Base-by-base conservation (phyloP, 2,888 invertebrate species). In the Napeogenes inachia region DNA sequence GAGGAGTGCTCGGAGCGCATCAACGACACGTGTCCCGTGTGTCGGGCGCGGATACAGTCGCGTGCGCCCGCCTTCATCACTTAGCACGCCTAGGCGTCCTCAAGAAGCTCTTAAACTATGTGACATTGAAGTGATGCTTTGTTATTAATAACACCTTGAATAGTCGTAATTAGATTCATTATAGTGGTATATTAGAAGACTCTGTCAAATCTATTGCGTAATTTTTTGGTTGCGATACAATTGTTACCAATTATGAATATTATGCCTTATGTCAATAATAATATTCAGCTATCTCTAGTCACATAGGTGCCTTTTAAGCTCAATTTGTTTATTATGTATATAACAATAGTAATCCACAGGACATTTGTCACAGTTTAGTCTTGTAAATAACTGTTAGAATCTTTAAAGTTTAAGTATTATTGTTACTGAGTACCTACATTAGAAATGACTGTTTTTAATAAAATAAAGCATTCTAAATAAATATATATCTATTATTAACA, bases 1-100 rank as follows among this genome's bases (percentile, higher is more conserved):
- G 95, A 95, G 80, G 96, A 97, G 80, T 98, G 98, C 79, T 93
- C 93, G 1, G 93, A 94, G 67, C 93, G 93, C 75, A 94, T 97
- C 63, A 88, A 85, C 13, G 91, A 92, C 64, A 83, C 83, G 58
- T 98, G 98, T 75, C 98, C 98, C 0, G 92, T 97, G 42, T 98
- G 98, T 82, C 91, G 97, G 70, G 89, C 92, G 69, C 76, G 78
- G 65, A 95, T 97, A 66, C 89, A 91, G 42, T 92, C 93, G 57
- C 94, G 94, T 82, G 92, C 94, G 38, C 94, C 95, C 1, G 95
- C 96, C 30, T 96, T 95, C 77, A 94, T 96, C 68, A 91, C 94
- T 62, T 95, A 92, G 57, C 56, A 42, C 10, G 10, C 3, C 6
- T 21, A 12, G 12, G 4, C 13, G 3, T n/a, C 12, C 30, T 35